Evolutionary conservation across 2,797 vertebrate genomes (phyloP), one percentile per base, ranked within the genome.

Genomic region (Leuciscus waleckii): DNA sequence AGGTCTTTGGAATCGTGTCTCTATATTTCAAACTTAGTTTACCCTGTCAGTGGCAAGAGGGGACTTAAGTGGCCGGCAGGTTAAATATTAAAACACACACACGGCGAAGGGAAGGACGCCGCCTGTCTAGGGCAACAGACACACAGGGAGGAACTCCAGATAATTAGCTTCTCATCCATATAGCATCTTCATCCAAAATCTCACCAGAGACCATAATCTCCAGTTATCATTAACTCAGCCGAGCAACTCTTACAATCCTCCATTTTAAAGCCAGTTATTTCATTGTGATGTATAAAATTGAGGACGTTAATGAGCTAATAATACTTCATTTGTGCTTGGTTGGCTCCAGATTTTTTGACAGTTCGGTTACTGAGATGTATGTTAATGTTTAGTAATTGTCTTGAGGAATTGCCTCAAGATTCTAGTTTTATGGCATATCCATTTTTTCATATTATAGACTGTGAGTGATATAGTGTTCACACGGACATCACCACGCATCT

Each of bases 51-150:
- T 14, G 39, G 69, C 79, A 79, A 82, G 58, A 83, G 51, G 37
- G 74, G 69, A 29, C 82, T 71, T 89, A 87, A 88, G 90, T 88
- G 86, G 82, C 69, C 41, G n/a, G 73, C 41, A 35, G 75, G 89
- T 90, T 91, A 91, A 90, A 89, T 69, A 91, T 91, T 90, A 91
- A 82, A 90, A 84, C 46, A 49, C 70, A 41, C 49, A 39, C 73
- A 43, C 51, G 43, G 81, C 78, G 43, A 63, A 68, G 65, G 10
- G 43, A 74, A 83, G 71, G 76, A 49, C 67, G 14, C 54, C 21
- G 70, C 67, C 85, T 73, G 61, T 71, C 74, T 39, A 56, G 46
- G 61, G 83, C 65, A 65, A 43, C 17, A 77, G 7, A 69, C 19
- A 17, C 56, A 41, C 49, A 43, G 51, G 70, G 82, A 77, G 84